Conservation (phyloP, 2,113 vertebrate genomes). For the Petromus typicus region DNA sequence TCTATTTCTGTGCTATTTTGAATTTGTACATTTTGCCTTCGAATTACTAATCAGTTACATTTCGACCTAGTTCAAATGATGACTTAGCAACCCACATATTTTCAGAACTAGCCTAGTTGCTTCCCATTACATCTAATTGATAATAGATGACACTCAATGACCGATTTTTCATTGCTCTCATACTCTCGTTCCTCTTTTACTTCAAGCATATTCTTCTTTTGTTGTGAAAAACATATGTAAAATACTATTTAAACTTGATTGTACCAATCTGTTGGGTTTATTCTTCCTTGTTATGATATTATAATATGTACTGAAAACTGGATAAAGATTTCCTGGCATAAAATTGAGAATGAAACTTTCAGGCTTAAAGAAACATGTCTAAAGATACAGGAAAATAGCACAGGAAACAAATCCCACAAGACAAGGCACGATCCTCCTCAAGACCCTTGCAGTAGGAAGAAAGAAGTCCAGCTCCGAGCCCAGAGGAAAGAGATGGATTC, state of each 20-base stretch:
- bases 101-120: not conserved
- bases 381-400: not conserved
- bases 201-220: not conserved
- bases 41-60: not conserved
- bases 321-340: not conserved
- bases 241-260: not conserved
- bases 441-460: not conserved
- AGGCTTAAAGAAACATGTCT: not conserved
- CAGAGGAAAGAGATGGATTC: not conserved
- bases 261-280: not conserved
- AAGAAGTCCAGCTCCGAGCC: not conserved
- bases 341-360: not conserved
- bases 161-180: not conserved
- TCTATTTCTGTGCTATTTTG: too few species aligned
- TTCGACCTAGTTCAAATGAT: not conserved
- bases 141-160: not conserved
- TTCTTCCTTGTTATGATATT: not conserved
- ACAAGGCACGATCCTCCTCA: not conserved
- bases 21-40: not conserved
- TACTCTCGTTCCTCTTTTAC: not conserved
- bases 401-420: not conserved
- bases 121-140: not conserved
- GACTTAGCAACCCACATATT: not conserved
- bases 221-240: not conserved
- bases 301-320: not conserved